phyloP scores from a whole-genome alignment of 2,113 vertebrate species.

The Pachyramphus minor region DNA sequence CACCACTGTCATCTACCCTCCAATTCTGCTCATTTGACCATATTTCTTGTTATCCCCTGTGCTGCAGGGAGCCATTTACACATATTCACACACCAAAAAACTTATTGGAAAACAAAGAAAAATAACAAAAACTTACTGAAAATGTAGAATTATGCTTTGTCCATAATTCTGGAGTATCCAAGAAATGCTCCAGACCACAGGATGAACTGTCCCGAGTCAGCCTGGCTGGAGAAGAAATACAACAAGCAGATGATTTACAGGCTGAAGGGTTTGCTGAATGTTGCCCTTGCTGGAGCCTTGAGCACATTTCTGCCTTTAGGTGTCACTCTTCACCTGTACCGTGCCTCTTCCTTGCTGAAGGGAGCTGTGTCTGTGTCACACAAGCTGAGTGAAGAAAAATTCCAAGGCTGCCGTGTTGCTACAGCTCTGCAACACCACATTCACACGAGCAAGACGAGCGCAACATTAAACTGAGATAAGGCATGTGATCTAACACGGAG shows the following conservation, averaged over 20 bases:
- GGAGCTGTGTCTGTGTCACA: neutral
- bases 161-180: neutral
- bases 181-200: neutral
- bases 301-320: slow-evolving; percentile 18
- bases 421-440: neutral
- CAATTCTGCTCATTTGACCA: neutral
- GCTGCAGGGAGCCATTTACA: neutral
- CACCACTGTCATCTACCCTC: neutral
- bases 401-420: neutral
- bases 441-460: rapidly evolving
- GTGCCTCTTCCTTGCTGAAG: rapidly evolving
- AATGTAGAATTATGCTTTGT: neutral
- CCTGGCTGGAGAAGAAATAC: neutral
- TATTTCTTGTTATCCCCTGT: neutral
- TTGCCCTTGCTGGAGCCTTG: neutral
- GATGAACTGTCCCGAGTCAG: neutral
- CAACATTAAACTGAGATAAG: neutral
- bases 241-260: neutral
- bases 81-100: neutral
- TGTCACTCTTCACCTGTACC: neutral
- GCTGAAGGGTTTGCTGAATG: rapidly evolving
- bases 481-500: neutral
- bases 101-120: neutral
- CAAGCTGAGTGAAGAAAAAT: neutral
- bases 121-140: neutral